phyloP scores from a whole-genome alignment of 1,140 invertebrate species.

The Araneus ventricosus region DNA sequence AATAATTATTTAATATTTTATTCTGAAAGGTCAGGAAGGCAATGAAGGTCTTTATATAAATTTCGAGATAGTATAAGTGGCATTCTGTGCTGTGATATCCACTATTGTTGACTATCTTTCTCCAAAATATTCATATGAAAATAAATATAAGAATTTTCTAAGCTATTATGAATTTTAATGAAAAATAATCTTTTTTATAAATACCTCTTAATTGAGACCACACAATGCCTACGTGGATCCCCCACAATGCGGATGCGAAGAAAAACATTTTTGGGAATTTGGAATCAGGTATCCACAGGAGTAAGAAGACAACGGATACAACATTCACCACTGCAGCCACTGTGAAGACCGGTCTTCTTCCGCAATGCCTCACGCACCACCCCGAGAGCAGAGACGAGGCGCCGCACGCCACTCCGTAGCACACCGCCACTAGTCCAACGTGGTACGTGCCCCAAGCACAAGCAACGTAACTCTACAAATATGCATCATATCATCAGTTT shows the following conservation, averaged over 20 bases:
- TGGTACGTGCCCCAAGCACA: conserved; percentile 93
- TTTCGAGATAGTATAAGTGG: no score
- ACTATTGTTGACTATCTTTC: no score
- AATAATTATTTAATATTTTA: no score
- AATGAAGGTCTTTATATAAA: no score
- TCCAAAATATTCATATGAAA: no score
- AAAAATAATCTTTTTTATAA: not conserved
- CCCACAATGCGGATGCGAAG: conserved; percentile 95
- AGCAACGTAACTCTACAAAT: conserved; percentile 92
- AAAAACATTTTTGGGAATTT: conserved; percentile 91
- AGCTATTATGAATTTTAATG: not conserved
- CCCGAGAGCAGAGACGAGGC: conserved; percentile 93
- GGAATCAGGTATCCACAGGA: conserved; percentile 92
- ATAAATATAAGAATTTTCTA: not conserved
- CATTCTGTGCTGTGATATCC: no score
- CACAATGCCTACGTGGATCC: conserved; percentile 79
- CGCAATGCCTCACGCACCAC: conserved; percentile 94
- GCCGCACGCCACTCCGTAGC: conserved; percentile 94
- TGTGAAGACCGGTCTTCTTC: conserved; percentile 91
- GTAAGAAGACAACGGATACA: conserved; percentile 86
- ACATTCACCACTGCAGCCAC: conserved; percentile 89
- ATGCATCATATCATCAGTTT: no score
- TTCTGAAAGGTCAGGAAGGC: no score
- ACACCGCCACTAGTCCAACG: conserved; percentile 97
- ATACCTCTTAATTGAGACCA: conserved; percentile 41